A percentile compares a stretch with the other conserved stretches of the same genome.
Evolutionary conservation across 2,797 vertebrate species (phyloP).

Genomic region (Poeciliopsis infans): DNA sequence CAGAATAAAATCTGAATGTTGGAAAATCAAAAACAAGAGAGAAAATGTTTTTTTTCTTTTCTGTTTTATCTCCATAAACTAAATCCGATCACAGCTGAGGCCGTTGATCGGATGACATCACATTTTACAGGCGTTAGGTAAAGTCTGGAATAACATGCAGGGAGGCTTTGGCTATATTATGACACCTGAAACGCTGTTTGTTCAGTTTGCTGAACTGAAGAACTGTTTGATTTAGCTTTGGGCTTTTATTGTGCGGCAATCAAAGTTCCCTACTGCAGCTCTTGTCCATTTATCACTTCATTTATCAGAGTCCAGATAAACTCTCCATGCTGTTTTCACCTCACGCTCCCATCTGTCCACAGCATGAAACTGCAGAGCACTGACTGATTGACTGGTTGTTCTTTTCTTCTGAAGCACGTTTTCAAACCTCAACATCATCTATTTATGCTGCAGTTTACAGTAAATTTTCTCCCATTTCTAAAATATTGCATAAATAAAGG

Average conservation of each 20-base stretch:
- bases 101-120: not conserved
- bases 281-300: not conserved
- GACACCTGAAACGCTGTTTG: slow-evolving; percentile 1
- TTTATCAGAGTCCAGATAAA: not conserved
- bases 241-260: slow-evolving; percentile 2
- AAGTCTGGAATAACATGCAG: not conserved
- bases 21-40: not conserved
- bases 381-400: not conserved
- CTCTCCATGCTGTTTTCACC: not conserved
- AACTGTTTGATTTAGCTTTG: not conserved
- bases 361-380: not conserved
- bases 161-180: slow-evolving; percentile 5
- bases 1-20: not conserved
- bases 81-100: not conserved
- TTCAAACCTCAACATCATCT: not conserved
- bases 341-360: not conserved
- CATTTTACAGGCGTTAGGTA: not conserved
- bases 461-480: not conserved
- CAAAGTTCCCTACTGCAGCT: not conserved
- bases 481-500: not conserved
- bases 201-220: not conserved
- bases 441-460: not conserved
- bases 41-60: not conserved
- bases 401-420: not conserved
- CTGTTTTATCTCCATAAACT: not conserved